Base-by-base conservation (phyloP, 2,797 vertebrate genomes). In the Antennarius maculatus region DNA sequence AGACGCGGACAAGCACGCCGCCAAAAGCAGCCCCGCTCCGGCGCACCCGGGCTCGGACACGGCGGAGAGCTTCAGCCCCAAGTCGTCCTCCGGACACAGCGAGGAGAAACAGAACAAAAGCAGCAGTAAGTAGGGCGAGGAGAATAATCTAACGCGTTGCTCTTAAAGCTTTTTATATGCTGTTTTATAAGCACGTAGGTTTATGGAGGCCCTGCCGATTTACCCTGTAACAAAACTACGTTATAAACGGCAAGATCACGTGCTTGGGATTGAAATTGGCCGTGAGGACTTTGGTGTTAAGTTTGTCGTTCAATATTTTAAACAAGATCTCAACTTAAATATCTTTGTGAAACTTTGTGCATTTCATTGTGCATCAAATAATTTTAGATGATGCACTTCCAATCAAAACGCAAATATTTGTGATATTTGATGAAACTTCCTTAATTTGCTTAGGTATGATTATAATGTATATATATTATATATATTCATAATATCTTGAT, bases 131-230 rank as follows among this genome's bases (percentile, higher is more conserved):
- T 97, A 18, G 0, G 95, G 8, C 37, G 13, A 49, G 16, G 58
- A 89, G 91, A 92, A 92, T 92, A 93, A 92, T 94, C 89, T 89
- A 92, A 92, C 93, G 93, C 94, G 93, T 91, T 90, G 93, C 96
- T 96, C 94, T 98, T 98, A 98, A 98, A 93, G 94, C 83, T 91
- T 97, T 98, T 99, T 99, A 99, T 98, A 96, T 96, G 97, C 96
- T 95, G 95, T 98, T 99, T 98, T 98, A 99, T 98, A 98, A 97
- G 96, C 95, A 93, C 94, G 95, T 93, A 94, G 95, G 95, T 99
- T 99, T 99, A 98, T 97, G 93, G 97, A 96, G 95, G 96, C 91
- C 95, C 95, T 94, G 94, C 94, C 96, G 94, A 95, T 97, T 96
- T 96, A 93, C 94, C 95, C 95, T 95, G 52, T 63, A 95, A 96